Base-by-base conservation (phyloP, 1,140 invertebrate genomes). In the Trachelipus rathkii region DNA sequence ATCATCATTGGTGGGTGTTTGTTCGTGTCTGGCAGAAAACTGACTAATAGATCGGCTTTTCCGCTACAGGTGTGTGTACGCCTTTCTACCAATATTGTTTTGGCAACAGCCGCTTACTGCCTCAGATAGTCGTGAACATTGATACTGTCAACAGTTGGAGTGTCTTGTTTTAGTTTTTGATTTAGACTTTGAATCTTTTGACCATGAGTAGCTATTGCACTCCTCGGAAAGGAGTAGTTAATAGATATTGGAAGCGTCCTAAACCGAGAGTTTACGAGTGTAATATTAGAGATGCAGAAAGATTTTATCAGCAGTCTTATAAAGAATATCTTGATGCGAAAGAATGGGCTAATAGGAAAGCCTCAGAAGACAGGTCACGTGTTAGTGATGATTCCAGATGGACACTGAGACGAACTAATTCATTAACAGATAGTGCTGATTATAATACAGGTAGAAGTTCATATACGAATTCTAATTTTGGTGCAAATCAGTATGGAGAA, bases 201-300 rank as follows among this genome's bases (percentile, higher is more conserved):
- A 60, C 11, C 11, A 60, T 60, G 50, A 60, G 2, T 60, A 60
- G 19, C 19, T 60, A 60, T 60, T 60, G 8, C 8, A 15, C 50
- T 60, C 50, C 50, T 15, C 11, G 11, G 19, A 60, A 60, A 60
- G 50, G 50, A 60, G 50, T 60, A 4, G 50, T 60, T 67, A 81
- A 81, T 72, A 75, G 79, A 24, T 78, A 81, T 76, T 81, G 79
- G 79, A 81, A 77, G 69, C 74, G 79, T 21, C 79, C 79, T 68
- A 81, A 81, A 72, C 79, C 75, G 19, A 76, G 71, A 68, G 77
- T 81, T 60, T 81, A 81, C 53, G 79, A 81, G 10, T 81, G 79
- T 77, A 81, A 81, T 73, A 53, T 78, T 15, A 44, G 79, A 44
- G 79, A 81, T 46, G 75, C 76, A 9, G 79, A 81, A 33, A 72